phyloP scores from a whole-genome alignment of 2,113 vertebrate species.

The Coracopsis vasa region DNA sequence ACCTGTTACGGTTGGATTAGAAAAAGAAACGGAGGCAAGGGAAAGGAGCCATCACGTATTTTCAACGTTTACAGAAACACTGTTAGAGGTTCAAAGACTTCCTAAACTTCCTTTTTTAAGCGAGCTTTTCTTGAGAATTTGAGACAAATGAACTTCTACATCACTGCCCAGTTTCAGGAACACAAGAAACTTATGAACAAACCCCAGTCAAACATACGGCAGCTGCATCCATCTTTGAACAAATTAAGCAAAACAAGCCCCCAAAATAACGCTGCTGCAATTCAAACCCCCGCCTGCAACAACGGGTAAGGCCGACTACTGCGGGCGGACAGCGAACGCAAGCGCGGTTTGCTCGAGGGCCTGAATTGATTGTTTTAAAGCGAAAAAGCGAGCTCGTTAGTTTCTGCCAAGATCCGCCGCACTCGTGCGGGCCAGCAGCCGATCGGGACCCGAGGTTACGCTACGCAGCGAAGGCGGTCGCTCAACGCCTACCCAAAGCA shows the following conservation, averaged over 20 bases:
- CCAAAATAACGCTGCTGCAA: not conserved
- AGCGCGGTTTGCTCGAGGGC: not conserved
- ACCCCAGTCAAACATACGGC: fast-evolving
- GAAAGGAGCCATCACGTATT: fast-evolving
- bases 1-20: fast-evolving
- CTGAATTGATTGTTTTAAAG: fast-evolving
- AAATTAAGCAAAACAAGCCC: fast-evolving
- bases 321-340: too few species aligned
- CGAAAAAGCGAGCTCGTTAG: fast-evolving
- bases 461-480: not conserved
- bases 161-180: not conserved
- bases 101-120: not conserved
- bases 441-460: not conserved
- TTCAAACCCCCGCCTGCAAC: fast-evolving
- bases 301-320: fast-evolving
- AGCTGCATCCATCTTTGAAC: fast-evolving
- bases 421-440: not conserved
- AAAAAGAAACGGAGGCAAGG: not conserved
- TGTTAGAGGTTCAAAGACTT: not conserved
- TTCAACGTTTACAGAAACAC: not conserved
- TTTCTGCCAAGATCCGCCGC: not conserved
- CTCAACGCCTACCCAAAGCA: not conserved
- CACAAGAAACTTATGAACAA: not conserved
- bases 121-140: fast-evolving
- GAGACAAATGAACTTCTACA: not conserved